Conservation (phyloP, 2,113 vertebrate species). For the Crotalus tigris region DNA sequence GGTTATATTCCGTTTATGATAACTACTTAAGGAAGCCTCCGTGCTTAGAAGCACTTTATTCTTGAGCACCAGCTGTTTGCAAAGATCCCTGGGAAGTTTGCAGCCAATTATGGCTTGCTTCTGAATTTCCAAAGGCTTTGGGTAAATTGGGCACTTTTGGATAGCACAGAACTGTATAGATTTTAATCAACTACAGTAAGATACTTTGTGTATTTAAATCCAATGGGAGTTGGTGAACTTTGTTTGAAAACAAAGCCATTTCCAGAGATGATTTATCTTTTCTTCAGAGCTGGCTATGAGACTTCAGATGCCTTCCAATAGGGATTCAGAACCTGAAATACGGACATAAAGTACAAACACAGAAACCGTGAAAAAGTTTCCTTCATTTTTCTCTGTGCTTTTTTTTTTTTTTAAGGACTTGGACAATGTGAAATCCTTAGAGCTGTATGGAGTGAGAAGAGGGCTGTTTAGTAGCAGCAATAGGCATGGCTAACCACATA, state of each 20-base stretch:
- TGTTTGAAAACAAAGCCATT: not conserved
- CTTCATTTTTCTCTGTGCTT: not conserved
- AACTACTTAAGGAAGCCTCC: not conserved
- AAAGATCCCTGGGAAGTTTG: not conserved
- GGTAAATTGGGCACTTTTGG: not conserved
- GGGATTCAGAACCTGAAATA: not conserved
- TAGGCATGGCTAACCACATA: not conserved
- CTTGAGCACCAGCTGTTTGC: not conserved
- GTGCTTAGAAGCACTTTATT: not conserved
- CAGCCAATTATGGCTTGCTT: not conserved
- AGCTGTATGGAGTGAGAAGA: slow-evolving; percentile 20
- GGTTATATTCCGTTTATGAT: not conserved
- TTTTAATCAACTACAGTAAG: not conserved
- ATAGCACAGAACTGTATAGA: too few relatives aligned
- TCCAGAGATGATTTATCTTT: not conserved
- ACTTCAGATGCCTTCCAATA: not conserved
- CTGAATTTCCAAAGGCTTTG: not conserved
- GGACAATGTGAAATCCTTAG: not conserved
- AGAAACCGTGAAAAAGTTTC: not conserved
- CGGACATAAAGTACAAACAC: not conserved
- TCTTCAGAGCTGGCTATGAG: not conserved
- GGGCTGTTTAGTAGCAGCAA: slow-evolving; percentile 9
- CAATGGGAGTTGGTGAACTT: not conserved
- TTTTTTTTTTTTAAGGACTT: not conserved
- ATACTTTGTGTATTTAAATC: not conserved